Evolutionary conservation across 2,113 vertebrate species (phyloP), one percentile per base, ranked within the genome.

Genomic region (Ancistrus triradiatus): DNA sequence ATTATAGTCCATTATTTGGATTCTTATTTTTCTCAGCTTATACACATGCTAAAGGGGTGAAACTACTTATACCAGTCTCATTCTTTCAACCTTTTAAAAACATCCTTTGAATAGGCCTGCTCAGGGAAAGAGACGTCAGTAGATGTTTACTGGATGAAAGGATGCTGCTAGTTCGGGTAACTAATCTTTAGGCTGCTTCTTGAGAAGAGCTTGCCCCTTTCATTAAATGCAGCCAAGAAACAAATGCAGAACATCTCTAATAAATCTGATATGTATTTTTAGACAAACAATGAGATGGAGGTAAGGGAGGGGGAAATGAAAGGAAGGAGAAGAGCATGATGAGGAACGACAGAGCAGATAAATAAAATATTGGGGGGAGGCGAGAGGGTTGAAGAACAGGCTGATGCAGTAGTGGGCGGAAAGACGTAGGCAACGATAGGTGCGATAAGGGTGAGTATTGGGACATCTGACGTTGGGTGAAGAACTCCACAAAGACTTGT

Each of bases 201-300:
- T 57, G 13, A 44, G 51, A 48, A 21, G 33, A 59, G 31, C 43
- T 44, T 61, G 46, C 10, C 55, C 37, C 50, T 70, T 66, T 80
- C 33, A 78, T 66, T 73, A 50, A n/a, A 62, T 19, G 21, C 33
- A 59, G 21, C 22, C 25, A 43, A 37, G 59, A 70, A 79, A 77
- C 66, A 70, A n/a, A 70, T 76, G 19, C n/a, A 27, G 35, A 42
- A 59, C 59, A 66, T 59, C 21, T 80, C 62, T 74, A 73, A 83
- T 77, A 68, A 68, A 40, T 64, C 66, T 72, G 5, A 35, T 74
- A 78, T 79, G 68, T 86, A 85, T 86, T 87, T 85, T 81, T 86
- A 84, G 77, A 63, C 57, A 77, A 74, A 69, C 61, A 71, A 63
- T 59, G 56, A 69, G 55, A 78, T 13, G 1, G 66, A 69, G 43